phyloP scores from a whole-genome alignment of 64 coral and sea anemone genomes.

The Actinia tenebrosa region DNA sequence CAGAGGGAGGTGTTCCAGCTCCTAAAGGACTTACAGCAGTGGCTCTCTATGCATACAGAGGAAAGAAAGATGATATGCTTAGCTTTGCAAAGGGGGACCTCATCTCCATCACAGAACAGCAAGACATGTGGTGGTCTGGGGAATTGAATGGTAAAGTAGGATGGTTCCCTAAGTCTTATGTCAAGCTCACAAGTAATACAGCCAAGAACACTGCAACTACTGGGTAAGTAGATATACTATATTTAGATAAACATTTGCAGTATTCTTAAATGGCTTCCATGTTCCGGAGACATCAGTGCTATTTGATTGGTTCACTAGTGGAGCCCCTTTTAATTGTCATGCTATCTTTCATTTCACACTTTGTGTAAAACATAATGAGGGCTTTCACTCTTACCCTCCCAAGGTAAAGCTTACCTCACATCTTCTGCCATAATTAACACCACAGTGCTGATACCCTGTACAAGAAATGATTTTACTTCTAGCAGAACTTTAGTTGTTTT shows the following conservation, averaged over 20 bases:
- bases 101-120: slow-evolving; percentile 72
- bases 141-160: slow-evolving; percentile 82
- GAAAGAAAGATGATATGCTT: slow-evolving; percentile 68
- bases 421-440: too few species aligned
- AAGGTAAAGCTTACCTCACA: too few species aligned
- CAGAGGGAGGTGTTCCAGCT: slow-evolving; percentile 9
- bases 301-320: too few species aligned
- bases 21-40: slow-evolving; percentile 59
- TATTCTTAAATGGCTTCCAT: not conserved
- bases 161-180: slow-evolving; percentile 98
- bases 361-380: too few species aligned
- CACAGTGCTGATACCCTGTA: too few species aligned
- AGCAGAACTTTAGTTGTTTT: not conserved
- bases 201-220: not conserved
- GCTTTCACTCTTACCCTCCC: too few species aligned
- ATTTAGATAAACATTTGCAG: not conserved
- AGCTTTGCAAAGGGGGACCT: slow-evolving; percentile 89
- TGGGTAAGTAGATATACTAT: not conserved
- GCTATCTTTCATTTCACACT: too few species aligned
- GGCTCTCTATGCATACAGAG: slow-evolving; percentile 82
- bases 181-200: slow-evolving; percentile 36
- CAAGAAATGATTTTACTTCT: too few species aligned
- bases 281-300: too few species aligned
- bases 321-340: too few species aligned
- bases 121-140: slow-evolving; percentile 96